Base-by-base conservation (phyloP, 2,888 invertebrate species). In the Cephalotes varians region DNA sequence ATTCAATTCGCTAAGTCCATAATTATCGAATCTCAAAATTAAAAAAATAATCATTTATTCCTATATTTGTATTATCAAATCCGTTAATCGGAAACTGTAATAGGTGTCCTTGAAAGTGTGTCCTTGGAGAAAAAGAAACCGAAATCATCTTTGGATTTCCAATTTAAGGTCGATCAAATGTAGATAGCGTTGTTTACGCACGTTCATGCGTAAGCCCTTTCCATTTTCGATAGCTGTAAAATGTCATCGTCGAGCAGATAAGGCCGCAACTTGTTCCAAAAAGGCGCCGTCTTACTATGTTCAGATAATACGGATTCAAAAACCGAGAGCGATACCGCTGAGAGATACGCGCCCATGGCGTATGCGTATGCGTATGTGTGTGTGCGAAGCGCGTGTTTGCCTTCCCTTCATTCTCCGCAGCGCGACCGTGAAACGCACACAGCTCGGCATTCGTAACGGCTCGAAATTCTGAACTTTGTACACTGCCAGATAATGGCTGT, bases 401-500 rank as follows among this genome's bases (percentile, higher is more conserved):
- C 51, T 56, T 64, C 54, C 54, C 81, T 74, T 83, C 85, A 64
- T 84, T 60, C 51, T 81, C n/a, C 28, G 54, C 40, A 28, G 67
- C 62, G 12, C 34, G 62, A 7, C 28, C 79, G 15, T 79, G 62
- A 80, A 80, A 82, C 64, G 25, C 60, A 51, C 21, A 56, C 62
- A 31, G 37, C 34, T 62, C 31, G 31, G 80, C 84, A 65, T 73
- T 81, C 44, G 51, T 81, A 76, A 69, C 40, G 65, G 79, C 79
- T 62, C 80, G 84, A 79, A 85, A 72, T 84, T 67, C 79, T 88
- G 89, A 89, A 89, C 88, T 90, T 90, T 90, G 88, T 60, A 64
- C 90, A 56, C 34, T 58, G 54, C 47, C 69, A 85, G 89, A 90
- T 90, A 90, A 90, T 84, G 56, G 74, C 60, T 64, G 80, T 90